Evolutionary conservation across 2,113 vertebrate species (phyloP).

Genomic region (Etheostoma cragini): DNA sequence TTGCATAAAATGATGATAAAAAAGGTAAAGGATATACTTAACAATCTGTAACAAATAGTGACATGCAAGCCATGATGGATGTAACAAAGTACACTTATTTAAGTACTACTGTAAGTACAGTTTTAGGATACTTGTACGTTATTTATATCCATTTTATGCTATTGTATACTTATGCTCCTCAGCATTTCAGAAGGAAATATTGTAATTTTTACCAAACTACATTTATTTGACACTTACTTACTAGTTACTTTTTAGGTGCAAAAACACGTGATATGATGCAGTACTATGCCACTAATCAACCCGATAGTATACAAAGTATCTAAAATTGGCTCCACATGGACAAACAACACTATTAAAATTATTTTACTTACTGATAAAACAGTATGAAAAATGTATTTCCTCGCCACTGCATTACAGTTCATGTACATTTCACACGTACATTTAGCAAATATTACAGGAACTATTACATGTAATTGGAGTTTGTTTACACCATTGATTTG

Average conservation of each 20-base stretch:
- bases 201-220: background rate
- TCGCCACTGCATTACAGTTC: background rate
- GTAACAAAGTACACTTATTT: background rate
- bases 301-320: background rate
- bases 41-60: background rate
- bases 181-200: background rate
- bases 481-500: background rate
- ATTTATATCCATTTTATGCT: background rate
- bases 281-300: background rate
- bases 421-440: background rate
- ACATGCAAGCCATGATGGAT: background rate
- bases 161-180: background rate
- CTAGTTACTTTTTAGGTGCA: background rate
- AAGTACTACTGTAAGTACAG: no score
- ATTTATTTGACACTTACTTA: background rate
- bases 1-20: background rate
- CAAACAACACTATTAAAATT: background rate
- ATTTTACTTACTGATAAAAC: no score
- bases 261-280: background rate
- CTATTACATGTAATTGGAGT: background rate
- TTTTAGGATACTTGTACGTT: no score
- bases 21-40: background rate
- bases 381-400: background rate
- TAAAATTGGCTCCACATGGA: background rate
- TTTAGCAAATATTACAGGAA: background rate